Base-by-base conservation (phyloP, 2,797 vertebrate species). In the Synanceia verrucosa region DNA sequence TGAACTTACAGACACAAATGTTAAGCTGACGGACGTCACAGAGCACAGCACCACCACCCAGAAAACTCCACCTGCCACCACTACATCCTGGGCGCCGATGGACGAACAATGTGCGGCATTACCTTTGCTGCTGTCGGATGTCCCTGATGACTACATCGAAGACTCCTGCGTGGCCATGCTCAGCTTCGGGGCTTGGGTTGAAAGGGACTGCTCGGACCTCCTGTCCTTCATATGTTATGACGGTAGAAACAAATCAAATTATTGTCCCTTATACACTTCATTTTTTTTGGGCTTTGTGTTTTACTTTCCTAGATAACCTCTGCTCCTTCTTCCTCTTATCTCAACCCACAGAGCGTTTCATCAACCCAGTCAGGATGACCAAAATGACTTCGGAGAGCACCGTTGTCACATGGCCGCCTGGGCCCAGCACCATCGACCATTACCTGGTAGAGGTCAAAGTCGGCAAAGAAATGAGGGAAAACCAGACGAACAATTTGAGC, bases 221-320 rank as follows among this genome's bases (percentile, higher is more conserved):
- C 75, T 89, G 21, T 78, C 91, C 28, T 95, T 67, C 66, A 85
- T 95, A 58, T 95, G 94, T 59, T 94, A 94, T 71, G 93, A 94
- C 50, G 93, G 94, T 95, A 83, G 34, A n/a, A n/a, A n/a, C n/a
- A n/a, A n/a, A n/a, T n/a, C n/a, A n/a, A n/a, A n/a, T n/a, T n/a
- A n/a, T n/a, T n/a, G n/a, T n/a, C n/a, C n/a, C n/a, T 41, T 41
- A 44, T 14, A 66, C 39, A 14, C 9, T n/a, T 2, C 9, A 19
- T 1, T 26, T n/a, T 53, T 14, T 31, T 21, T 28, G 53, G 14
- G 9, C 23, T 43, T 43, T 43, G n/a, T n/a, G 6, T 34, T 43
- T 10, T 6, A n/a, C 31, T 8, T n/a, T 9, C 2, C n/a, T 24
- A 16, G 5, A 31, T 36, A 23, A 41, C 13, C 16, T 12, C 1